Conservation (phyloP, 1,140 invertebrate species). For the Ericerus pela region DNA sequence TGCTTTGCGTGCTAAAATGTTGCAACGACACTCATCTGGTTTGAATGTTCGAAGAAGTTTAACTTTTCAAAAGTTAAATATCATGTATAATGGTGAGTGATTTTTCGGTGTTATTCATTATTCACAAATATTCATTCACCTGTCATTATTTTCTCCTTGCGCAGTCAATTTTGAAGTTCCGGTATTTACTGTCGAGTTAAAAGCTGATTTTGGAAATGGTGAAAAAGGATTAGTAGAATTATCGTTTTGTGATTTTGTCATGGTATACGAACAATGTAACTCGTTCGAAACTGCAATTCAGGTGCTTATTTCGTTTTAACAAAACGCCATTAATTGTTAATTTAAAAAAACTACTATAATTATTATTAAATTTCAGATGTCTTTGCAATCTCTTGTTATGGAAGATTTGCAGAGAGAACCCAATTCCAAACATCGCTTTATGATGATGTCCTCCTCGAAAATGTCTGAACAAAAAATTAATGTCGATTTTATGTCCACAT, state of each 20-base stretch:
- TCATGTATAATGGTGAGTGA: neutral
- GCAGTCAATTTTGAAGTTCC: slow-evolving; percentile 54
- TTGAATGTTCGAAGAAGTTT: slow-evolving; percentile 5
- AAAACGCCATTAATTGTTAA: neutral
- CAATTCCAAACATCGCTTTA: slow-evolving; percentile 59
- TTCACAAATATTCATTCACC: neutral
- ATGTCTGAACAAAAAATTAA: slow-evolving; percentile 29
- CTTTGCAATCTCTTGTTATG: slow-evolving; percentile 67
- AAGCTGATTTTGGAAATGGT: slow-evolving; percentile 43
- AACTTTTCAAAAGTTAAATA: neutral
- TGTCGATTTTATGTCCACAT: slow-evolving; percentile 51
- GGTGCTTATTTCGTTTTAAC: slow-evolving; percentile 28
- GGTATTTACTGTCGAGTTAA: slow-evolving; percentile 52
- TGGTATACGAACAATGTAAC: slow-evolving; percentile 52
- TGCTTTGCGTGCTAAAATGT: slow-evolving; percentile 37
- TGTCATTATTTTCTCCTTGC: neutral
- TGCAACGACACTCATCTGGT: slow-evolving; percentile 22
- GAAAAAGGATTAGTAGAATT: slow-evolving; percentile 62
- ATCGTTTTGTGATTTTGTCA: slow-evolving; percentile 63
- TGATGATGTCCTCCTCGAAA: slow-evolving; percentile 55
- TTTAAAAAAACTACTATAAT: neutral
- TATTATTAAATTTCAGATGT: slow-evolving; percentile 39
- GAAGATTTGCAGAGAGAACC: slow-evolving; percentile 66
- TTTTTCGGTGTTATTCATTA: too few species aligned
- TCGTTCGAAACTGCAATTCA: slow-evolving; percentile 50